Percentiles rank a stretch among this genome's conserved stretches.
Evolutionary conservation across 1,140 invertebrate species (phyloP).

Genomic region (Aricia agestis): DNA sequence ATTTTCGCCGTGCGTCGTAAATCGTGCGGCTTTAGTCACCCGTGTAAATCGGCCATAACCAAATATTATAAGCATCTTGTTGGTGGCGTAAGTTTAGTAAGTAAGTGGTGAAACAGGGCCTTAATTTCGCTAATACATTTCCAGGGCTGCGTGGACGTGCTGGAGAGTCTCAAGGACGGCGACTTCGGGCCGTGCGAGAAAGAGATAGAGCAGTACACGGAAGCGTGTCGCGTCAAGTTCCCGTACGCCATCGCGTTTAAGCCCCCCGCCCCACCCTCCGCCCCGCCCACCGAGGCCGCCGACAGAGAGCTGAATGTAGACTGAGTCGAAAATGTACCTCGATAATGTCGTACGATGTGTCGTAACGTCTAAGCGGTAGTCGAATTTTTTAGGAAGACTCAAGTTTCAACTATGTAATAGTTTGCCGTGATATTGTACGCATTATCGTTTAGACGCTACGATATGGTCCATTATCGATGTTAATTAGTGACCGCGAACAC

Average conservation of each 20-base stretch:
- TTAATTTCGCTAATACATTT: conserved; percentile 30
- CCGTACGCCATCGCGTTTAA: conserved; percentile 84
- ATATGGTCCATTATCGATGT: not conserved
- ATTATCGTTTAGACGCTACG: not conserved
- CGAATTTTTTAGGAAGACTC: too few species aligned
- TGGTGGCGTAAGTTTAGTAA: not conserved
- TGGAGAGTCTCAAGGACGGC: conserved; percentile 85
- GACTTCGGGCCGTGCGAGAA: conserved; percentile 86
- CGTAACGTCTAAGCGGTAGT: not conserved
- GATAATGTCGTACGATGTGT: not conserved
- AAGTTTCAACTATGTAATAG: not conserved
- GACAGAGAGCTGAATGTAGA: conserved; percentile 7
- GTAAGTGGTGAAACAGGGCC: not conserved
- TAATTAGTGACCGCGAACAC: not conserved
- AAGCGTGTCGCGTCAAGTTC: conserved; percentile 84
- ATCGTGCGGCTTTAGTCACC: too few species aligned
- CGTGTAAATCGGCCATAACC: too few species aligned
- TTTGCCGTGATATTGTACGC: not conserved
- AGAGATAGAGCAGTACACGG: conserved; percentile 81
- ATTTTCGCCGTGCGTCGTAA: too few species aligned
- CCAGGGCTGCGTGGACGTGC: conserved; percentile 86
- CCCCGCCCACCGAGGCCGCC: conserved; percentile 40
- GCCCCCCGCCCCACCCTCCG: conserved; percentile 48
- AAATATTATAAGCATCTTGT: too few species aligned
- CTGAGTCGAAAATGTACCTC: not conserved